phyloP scores from a whole-genome alignment of 1,140 invertebrate species.

The Vanessa tameamea region DNA sequence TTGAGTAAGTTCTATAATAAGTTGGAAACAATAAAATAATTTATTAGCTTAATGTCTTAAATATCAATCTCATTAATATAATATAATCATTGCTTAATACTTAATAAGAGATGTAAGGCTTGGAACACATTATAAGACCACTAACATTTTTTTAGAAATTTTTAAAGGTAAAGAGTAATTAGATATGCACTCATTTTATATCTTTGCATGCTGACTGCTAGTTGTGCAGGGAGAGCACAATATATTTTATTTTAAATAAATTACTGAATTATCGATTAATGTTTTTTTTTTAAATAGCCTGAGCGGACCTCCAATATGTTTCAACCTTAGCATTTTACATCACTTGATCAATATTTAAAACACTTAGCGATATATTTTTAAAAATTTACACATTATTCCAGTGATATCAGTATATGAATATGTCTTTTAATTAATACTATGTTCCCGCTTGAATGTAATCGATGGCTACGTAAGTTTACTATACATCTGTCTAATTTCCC shows the following conservation, averaged over 20 bases:
- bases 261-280: no score
- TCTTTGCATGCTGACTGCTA: no score
- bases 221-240: no score
- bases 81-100: conserved; percentile 18
- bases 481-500: conserved; percentile 69
- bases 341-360: conserved; percentile 47
- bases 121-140: conserved; percentile 5
- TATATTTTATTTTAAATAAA: not conserved
- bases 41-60: conserved; percentile 53
- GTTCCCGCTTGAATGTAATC: conserved; percentile 58
- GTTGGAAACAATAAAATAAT: conserved; percentile 63
- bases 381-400: conserved; percentile 50
- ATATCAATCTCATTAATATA: conserved; percentile 37
- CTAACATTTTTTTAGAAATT: not conserved
- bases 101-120: not conserved
- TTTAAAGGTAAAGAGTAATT: not conserved
- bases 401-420: conserved; percentile 56
- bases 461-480: conserved; percentile 61
- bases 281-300: not conserved
- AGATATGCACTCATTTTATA: no score
- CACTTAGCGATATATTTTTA: conserved; percentile 46
- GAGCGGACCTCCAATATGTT: not conserved
- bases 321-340: not conserved
- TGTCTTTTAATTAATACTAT: conserved; percentile 74
- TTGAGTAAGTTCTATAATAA: conserved; percentile 56